Conservation (phyloP, 1,140 invertebrate genomes). For the Cataglyphis hispanica region DNA sequence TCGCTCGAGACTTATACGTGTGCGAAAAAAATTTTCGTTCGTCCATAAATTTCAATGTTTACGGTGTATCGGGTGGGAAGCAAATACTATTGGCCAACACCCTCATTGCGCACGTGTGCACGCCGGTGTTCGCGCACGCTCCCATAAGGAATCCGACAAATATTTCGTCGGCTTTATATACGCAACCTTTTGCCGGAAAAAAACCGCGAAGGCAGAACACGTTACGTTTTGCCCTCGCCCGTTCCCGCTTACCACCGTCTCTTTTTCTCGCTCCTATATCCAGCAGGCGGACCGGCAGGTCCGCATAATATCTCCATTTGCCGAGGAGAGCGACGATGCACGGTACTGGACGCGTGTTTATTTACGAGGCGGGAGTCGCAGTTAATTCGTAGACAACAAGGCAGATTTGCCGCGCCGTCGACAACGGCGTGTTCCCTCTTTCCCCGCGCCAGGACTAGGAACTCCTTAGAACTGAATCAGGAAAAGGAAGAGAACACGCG, state of each 20-base stretch:
- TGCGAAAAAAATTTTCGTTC: conserved; percentile 15
- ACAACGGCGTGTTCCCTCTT: conserved; percentile 24
- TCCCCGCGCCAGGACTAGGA: conserved; percentile 9
- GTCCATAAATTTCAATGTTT: conserved; percentile 56
- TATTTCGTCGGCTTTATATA: conserved; percentile 65
- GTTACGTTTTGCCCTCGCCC: not conserved
- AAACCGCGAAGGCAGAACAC: conserved; percentile 32
- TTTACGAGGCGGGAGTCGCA: conserved; percentile 47
- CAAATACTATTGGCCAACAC: conserved; percentile 14
- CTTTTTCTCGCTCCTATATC: conserved; percentile 48
- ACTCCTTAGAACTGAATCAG: not conserved
- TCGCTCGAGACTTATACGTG: conserved; percentile 1
- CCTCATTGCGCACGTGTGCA: conserved; percentile 38
- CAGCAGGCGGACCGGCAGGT: conserved; percentile 30
- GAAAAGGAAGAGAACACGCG: conserved; percentile 37
- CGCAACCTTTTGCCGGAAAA: conserved; percentile 52
- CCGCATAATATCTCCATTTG: conserved; percentile 66
- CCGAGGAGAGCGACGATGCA: conserved; percentile 44
- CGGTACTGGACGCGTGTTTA: conserved; percentile 39
- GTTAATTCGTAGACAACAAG: conserved; percentile 48
- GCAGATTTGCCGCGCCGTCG: conserved; percentile 44
- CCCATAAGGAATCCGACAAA: conserved; percentile 29
- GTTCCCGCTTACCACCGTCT: not conserved
- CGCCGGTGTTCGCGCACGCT: conserved; percentile 1
- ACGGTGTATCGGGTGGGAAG: conserved; percentile 24